Evolutionary conservation across 1,140 invertebrate genomes (phyloP).

Genomic region (Telenomus remus): DNA sequence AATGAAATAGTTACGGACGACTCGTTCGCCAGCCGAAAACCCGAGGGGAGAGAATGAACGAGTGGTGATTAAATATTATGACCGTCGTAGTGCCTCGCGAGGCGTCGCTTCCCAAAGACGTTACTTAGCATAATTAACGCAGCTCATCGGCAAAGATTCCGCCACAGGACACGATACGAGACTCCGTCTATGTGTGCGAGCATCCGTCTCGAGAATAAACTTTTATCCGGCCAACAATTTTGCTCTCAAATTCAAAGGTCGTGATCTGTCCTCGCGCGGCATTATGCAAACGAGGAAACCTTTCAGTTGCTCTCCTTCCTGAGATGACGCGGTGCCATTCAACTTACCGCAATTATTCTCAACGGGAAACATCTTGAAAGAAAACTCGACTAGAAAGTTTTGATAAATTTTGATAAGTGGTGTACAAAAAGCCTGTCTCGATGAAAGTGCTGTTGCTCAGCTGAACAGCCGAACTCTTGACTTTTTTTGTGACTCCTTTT

Average conservation of each 20-base stretch:
- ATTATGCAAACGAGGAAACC: conserved; percentile 34
- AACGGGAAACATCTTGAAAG: conserved; percentile 8
- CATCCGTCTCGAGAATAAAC: conserved; percentile 42
- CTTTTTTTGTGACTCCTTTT: too few species aligned
- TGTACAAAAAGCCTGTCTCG: too few species aligned
- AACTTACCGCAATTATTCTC: conserved; percentile 12
- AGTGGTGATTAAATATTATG: conserved; percentile 76
- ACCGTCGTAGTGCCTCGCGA: conserved; percentile 67
- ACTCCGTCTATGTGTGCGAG: conserved; percentile 35
- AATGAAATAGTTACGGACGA: conserved; percentile 38
- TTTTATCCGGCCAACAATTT: conserved; percentile 38
- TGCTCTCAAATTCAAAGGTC: conserved; percentile 5
- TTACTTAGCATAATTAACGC: conserved; percentile 76
- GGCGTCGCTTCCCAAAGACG: conserved; percentile 65
- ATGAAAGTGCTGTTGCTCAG: too few species aligned
- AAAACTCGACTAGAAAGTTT: not conserved
- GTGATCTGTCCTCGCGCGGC: conserved; percentile 24
- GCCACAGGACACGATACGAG: conserved; percentile 52
- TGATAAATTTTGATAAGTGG: too few species aligned
- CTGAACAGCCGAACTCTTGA: too few species aligned
- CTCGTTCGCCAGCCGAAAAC: conserved; percentile 51
- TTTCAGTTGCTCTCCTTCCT: conserved; percentile 30
- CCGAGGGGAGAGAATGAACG: conserved; percentile 67
- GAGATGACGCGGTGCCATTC: not conserved
- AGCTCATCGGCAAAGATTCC: conserved; percentile 64